Evolutionary conservation across 2,113 vertebrate species (phyloP).

Genomic region (Eurypyga helias): DNA sequence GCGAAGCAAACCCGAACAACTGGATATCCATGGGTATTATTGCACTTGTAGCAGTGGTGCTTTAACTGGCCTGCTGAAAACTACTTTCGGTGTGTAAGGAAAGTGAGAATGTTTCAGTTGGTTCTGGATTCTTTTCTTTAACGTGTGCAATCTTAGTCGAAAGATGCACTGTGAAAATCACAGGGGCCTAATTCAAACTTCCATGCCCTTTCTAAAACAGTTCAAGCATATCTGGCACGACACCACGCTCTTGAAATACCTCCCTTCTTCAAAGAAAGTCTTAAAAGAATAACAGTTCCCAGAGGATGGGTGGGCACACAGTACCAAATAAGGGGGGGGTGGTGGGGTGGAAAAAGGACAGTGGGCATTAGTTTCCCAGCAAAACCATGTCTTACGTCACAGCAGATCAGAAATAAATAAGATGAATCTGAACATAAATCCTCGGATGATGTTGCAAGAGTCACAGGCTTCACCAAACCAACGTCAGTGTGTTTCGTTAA

Average conservation of each 20-base stretch:
- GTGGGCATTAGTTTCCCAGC: not conserved
- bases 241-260: not conserved
- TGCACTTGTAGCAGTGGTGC: not conserved
- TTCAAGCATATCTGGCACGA: not conserved
- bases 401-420: conserved; percentile 65
- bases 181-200: not conserved
- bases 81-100: not conserved
- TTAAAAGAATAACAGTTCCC: not conserved
- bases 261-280: not conserved
- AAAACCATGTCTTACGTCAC: not conserved
- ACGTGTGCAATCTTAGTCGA: not conserved
- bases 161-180: not conserved
- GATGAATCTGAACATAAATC: conserved; percentile 4
- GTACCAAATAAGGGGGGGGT: not conserved
- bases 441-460: not conserved
- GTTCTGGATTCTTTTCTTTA: not conserved
- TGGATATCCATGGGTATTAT: not conserved
- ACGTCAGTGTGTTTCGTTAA: conserved; percentile 15
- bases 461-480: not conserved
- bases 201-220: not conserved
- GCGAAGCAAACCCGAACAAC: not conserved
- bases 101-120: not conserved
- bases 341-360: not conserved
- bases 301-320: not conserved
- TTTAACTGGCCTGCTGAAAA: conserved; percentile 6